Percentiles rank a stretch among this genome's conserved stretches.
Conservation (phyloP, 2,888 invertebrate species). For the Drosophila bunnanda region DNA sequence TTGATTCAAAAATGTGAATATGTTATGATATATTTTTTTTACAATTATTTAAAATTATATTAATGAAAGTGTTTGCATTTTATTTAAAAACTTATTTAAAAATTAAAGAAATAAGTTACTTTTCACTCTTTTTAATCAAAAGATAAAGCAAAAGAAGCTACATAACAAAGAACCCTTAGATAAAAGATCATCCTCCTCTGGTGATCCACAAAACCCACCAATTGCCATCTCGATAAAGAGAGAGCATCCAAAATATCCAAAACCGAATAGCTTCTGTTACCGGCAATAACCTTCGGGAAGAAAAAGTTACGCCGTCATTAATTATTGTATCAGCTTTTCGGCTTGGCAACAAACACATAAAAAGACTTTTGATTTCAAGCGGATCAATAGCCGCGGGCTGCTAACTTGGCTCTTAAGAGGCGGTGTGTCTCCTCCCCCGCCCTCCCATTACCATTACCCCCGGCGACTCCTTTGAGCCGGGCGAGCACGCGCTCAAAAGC, state of each 20-base stretch:
- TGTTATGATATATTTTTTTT: too few relatives aligned
- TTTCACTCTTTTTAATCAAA: not conserved
- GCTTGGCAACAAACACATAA: constrained; percentile 50
- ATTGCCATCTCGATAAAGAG: constrained; percentile 17
- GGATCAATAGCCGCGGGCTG: constrained; percentile 77
- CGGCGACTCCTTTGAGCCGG: constrained; percentile 20
- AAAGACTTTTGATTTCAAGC: constrained; percentile 83
- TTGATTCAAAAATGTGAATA: too few relatives aligned
- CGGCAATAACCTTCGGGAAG: constrained; percentile 44
- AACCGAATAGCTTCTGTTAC: constrained; percentile 23
- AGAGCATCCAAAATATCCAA: constrained; percentile 24
- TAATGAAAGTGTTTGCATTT: too few relatives aligned
- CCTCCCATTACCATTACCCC: not conserved
- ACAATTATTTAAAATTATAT: too few relatives aligned
- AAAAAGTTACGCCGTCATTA: constrained; percentile 73
- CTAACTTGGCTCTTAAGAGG: constrained; percentile 54
- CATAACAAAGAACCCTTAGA: not conserved
- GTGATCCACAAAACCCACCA: not conserved
- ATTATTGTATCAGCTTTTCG: constrained; percentile 72
- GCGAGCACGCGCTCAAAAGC: constrained; percentile 68
- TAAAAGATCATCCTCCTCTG: not conserved
- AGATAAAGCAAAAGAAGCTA: not conserved
- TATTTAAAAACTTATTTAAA: too few relatives aligned
- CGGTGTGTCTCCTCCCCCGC: not conserved
- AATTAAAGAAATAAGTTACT: too few relatives aligned